Evolutionary conservation across 1,140 invertebrate species (phyloP).

Genomic region (Drosophila sp.): DNA sequence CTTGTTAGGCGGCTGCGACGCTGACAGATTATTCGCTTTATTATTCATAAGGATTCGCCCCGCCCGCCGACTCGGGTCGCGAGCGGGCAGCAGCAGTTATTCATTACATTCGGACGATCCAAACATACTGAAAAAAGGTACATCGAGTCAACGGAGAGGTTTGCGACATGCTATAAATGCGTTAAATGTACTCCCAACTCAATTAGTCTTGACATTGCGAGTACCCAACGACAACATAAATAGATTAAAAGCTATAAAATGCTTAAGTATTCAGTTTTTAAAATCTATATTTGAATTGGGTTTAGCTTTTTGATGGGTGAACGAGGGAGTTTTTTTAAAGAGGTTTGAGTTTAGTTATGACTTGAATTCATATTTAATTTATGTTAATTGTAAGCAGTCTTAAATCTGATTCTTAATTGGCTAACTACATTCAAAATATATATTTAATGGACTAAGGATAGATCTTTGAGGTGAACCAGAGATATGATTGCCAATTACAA

Average conservation of each 20-base stretch:
- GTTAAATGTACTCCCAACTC: slow-evolving; percentile 14
- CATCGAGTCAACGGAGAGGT: slow-evolving; percentile 13
- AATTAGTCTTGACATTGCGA: slow-evolving; percentile 10
- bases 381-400: too few species aligned
- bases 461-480: too few species aligned
- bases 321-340: too few species aligned
- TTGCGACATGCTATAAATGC: slow-evolving; percentile 19
- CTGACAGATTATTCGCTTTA: slow-evolving; percentile 83
- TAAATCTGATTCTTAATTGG: too few species aligned
- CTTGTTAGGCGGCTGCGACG: slow-evolving; percentile 68
- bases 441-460: too few species aligned
- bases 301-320: neutral
- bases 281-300: neutral
- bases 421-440: too few species aligned
- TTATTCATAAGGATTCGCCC: slow-evolving; percentile 76
- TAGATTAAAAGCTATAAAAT: slow-evolving; percentile 6
- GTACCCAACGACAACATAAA: slow-evolving; percentile 4
- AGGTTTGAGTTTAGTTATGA: neutral
- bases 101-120: slow-evolving; percentile 37
- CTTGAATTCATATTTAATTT: too few species aligned
- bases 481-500: too few species aligned
- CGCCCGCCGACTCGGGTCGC: neutral
- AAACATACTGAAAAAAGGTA: slow-evolving; percentile 21
- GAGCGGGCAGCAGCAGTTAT: slow-evolving; percentile 40
- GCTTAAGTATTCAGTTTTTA: neutral